Evolutionary conservation across 2,113 vertebrate species (phyloP).

Genomic region (Caranx melampygus): DNA sequence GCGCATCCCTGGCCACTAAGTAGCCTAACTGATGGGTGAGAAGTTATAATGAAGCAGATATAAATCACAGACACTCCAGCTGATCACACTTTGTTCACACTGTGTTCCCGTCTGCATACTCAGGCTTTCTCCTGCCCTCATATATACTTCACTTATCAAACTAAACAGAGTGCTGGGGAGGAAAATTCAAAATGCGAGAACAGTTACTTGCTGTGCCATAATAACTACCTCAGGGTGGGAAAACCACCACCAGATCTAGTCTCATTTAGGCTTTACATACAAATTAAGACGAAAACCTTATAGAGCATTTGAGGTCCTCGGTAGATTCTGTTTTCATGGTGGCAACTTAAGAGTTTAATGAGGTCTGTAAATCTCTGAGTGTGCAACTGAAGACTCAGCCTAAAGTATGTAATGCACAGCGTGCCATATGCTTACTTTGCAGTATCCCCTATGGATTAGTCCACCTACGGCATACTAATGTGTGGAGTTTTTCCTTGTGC

Average conservation of each 20-base stretch:
- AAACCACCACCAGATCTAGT: slow-evolving; percentile 21
- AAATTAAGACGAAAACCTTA: slow-evolving; percentile 29
- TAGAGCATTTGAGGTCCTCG: slow-evolving; percentile 8
- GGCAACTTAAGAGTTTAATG: slow-evolving; percentile 33
- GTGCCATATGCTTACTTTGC: slow-evolving; percentile 44
- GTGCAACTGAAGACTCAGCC: slow-evolving; percentile 5
- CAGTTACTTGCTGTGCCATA: slow-evolving; percentile 27
- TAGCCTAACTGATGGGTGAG: slow-evolving; percentile 23
- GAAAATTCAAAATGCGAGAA: slow-evolving; percentile 46
- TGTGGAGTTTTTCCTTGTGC: neutral
- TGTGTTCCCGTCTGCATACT: slow-evolving; percentile 8
- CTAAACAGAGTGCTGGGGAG: slow-evolving; percentile 37
- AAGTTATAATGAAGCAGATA: slow-evolving; percentile 1
- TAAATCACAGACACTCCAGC: neutral
- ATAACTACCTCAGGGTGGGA: slow-evolving; percentile 33
- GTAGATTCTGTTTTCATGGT: too few species aligned
- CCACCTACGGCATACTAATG: slow-evolving; percentile 18
- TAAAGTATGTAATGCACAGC: slow-evolving; percentile 15
- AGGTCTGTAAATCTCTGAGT: slow-evolving; percentile 19
- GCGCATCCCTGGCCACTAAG: neutral
- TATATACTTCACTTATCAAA: slow-evolving; percentile 48
- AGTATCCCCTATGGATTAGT: slow-evolving; percentile 19
- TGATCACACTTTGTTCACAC: neutral
- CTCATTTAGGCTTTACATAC: slow-evolving; percentile 30
- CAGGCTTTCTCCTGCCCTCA: neutral